Conservation (phyloP, 2,797 vertebrate species). For the Cryptoprocta ferox region DNA sequence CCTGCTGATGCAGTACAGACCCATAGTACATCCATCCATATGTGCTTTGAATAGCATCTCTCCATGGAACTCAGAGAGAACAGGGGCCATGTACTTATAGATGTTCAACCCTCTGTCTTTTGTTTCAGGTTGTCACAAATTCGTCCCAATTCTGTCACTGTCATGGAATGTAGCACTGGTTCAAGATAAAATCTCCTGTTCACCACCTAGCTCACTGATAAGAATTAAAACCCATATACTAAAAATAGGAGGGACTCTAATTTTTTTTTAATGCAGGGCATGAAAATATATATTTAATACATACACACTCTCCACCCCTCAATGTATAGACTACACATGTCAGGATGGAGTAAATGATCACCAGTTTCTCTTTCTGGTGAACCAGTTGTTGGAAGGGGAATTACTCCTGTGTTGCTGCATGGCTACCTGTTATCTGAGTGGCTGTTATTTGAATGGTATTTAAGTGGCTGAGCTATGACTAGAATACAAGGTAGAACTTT, state of each 20-base stretch:
- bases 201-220: not conserved
- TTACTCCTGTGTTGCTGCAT: no score
- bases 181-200: not conserved
- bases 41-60: not conserved
- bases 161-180: not conserved
- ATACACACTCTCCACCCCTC: rapidly evolving
- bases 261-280: not conserved
- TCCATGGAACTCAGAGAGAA: no score
- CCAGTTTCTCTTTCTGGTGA: not conserved
- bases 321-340: not conserved
- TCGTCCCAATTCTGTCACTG: not conserved
- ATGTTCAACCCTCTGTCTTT: not conserved
- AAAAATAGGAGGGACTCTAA: not conserved
- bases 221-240: not conserved
- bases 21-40: no score
- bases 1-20: no score
- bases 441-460: no score
- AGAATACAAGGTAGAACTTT: not conserved
- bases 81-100: rapidly evolving
- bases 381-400: not conserved
- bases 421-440: not conserved
- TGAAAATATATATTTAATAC: not conserved
- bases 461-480: not conserved
- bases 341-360: not conserved
- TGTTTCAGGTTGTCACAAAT: not conserved